Conservation (phyloP, 2,113 vertebrate species). For the Embiotoca jacksoni region DNA sequence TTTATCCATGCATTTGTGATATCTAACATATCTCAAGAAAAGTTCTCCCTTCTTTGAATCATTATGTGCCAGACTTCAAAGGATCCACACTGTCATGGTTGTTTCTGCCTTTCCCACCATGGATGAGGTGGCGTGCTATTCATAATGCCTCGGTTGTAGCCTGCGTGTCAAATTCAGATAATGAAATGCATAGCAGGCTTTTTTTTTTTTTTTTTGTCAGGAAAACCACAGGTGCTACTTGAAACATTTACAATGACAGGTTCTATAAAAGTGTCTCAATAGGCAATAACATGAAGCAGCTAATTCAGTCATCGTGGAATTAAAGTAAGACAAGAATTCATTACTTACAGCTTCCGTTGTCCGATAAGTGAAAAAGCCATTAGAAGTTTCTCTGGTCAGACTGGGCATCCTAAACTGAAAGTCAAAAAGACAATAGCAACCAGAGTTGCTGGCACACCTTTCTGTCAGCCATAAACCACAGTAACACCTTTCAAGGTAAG, state of each 20-base stretch:
- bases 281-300: neutral
- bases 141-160: neutral
- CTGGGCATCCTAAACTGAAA: neutral
- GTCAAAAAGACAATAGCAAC: neutral
- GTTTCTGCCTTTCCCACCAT: neutral
- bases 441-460: too few species aligned
- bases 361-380: neutral
- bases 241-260: neutral
- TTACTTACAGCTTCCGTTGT: neutral
- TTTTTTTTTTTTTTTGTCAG: neutral
- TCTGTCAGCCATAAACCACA: neutral
- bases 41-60: neutral
- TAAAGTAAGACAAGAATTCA: neutral
- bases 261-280: neutral
- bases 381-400: neutral
- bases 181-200: neutral
- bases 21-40: neutral
- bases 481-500: neutral
- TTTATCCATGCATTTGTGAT: neutral
- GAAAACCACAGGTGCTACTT: neutral
- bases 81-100: neutral
- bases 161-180: neutral
- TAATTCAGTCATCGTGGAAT: constrained; percentile 4
- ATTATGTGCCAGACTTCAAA: neutral
- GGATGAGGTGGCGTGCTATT: neutral